Evolutionary conservation across 2,113 vertebrate species (phyloP), one percentile per base, ranked within the genome.

Genomic region (Mixornis gularis): DNA sequence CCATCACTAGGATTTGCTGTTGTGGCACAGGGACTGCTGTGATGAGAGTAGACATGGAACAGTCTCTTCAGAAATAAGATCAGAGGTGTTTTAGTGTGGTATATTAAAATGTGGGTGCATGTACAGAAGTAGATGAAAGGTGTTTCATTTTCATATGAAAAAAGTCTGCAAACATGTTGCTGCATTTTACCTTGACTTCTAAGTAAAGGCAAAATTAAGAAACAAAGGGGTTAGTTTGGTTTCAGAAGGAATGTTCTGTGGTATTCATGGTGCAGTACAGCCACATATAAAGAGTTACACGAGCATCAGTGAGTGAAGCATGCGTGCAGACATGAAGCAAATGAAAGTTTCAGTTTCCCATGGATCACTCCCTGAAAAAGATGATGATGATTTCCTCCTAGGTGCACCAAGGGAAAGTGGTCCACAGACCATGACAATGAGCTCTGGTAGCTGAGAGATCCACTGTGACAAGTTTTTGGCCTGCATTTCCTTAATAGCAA

Each of bases 381-480:
- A 48, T 27, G 20, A 71, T 2, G 17, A 62, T 15, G 10, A 77
- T 76, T 86, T 89, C 8, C 36, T 63, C n/a, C 25, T 49, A 17
- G 17, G 30, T 64, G 63, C 15, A 30, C 11, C 17, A 52, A 10
- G 22, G 8, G n/a, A 51, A 55, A 49, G 21, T 4, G 9, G 12
- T 34, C 25, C 30, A 32, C 51, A 51, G 55, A 38, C 48, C 44
- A 41, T 17, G 52, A 38, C 34, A 25, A 16, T 13, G 30, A 43
- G 60, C 38, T 85, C 0, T 0, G 16, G 16, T 26, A 63, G 24
- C 13, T 48, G 25, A 26, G 5, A 69, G 46, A 79, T 7, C 13
- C 55, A 27, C 43, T 22, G 36, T 13, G 44, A 26, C n/a, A 78
- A 29, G 2, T 8, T 66, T 63, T 60, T 63, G 16, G 32, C 17